Conservation (phyloP, 2,797 vertebrate genomes). For the Apodemus agrarius region DNA sequence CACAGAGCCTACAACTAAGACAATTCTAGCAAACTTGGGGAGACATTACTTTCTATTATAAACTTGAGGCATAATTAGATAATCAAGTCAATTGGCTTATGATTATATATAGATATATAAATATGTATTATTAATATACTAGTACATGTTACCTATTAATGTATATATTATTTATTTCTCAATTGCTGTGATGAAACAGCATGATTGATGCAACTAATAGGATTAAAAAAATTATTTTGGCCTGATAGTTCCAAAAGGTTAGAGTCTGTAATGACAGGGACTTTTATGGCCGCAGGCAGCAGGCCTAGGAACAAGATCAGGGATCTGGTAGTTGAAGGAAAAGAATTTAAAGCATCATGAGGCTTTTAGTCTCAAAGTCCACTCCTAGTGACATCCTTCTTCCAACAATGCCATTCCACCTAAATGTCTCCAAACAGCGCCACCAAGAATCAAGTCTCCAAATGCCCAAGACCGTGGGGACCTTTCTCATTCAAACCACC, state of each 20-base stretch:
- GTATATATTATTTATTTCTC: neutral
- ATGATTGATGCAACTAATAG: too few relatives aligned
- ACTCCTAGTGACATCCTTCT: too few relatives aligned
- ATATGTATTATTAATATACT: too few relatives aligned
- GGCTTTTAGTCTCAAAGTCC: neutral
- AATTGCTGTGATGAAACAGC: neutral
- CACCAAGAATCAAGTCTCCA: neutral
- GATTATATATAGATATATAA: too few relatives aligned
- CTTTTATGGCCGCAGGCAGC: neutral
- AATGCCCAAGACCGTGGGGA: too few relatives aligned
- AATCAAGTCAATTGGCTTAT: neutral
- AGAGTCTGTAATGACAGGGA: neutral
- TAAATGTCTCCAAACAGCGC: neutral
- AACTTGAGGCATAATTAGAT: neutral
- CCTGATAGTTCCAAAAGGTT: neutral
- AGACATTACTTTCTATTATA: neutral
- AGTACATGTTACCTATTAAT: neutral
- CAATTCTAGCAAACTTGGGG: neutral
- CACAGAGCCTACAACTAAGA: neutral
- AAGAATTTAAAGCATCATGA: neutral
- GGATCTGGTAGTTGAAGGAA: neutral
- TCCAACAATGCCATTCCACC: neutral
- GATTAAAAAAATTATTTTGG: neutral
- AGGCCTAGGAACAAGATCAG: neutral
- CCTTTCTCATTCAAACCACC: neutral